A percentile compares a stretch with the other conserved stretches of the same genome.
These are phyloP conservation scores for Neomonachus schauinslandi DNA, from an alignment of 2,113 vertebrate species.

Conservation along the genomic window DNA sequence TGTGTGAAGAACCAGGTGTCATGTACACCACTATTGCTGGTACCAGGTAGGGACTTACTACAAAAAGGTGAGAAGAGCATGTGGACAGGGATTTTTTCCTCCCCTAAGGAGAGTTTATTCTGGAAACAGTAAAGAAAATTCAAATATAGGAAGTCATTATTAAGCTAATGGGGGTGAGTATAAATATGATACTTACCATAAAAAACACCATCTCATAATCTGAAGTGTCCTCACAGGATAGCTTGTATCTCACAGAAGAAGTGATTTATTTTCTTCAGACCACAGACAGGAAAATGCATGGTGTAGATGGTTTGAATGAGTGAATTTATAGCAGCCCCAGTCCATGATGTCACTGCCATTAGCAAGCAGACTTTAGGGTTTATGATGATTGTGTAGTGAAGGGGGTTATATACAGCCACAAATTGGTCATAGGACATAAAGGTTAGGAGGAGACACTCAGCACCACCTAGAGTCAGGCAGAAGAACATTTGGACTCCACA, in stretches of 20 bases:
- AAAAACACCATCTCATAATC: not conserved
- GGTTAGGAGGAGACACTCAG: slow-evolving; percentile 43
- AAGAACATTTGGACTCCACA: slow-evolving; percentile 58
- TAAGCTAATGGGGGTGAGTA: not conserved
- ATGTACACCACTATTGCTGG: slow-evolving; percentile 41
- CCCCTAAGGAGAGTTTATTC: slow-evolving; percentile 30
- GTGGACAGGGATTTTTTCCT: slow-evolving; percentile 52
- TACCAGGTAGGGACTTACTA: slow-evolving; percentile 52
- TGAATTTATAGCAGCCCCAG: not conserved
- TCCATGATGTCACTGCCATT: not conserved
- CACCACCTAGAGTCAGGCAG: slow-evolving; percentile 6
- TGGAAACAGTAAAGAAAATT: slow-evolving; percentile 49
- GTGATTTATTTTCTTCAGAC: not conserved
- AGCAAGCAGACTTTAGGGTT: not conserved
- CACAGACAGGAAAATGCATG: not conserved
- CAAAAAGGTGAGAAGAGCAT: slow-evolving; percentile 51
- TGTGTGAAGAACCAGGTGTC: slow-evolving; percentile 38
- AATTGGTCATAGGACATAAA: slow-evolving; percentile 39
- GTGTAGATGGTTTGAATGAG: not conserved
- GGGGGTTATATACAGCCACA: slow-evolving; percentile 37
- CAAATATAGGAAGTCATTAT: slow-evolving; percentile 50
- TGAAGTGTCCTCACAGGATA: slow-evolving; percentile 28
- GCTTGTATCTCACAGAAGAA: slow-evolving; percentile 56
- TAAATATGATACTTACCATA: not conserved
- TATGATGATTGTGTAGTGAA: slow-evolving; percentile 34